Base-by-base conservation (phyloP, 2,888 invertebrate genomes). In the Horisme vitalbata region DNA sequence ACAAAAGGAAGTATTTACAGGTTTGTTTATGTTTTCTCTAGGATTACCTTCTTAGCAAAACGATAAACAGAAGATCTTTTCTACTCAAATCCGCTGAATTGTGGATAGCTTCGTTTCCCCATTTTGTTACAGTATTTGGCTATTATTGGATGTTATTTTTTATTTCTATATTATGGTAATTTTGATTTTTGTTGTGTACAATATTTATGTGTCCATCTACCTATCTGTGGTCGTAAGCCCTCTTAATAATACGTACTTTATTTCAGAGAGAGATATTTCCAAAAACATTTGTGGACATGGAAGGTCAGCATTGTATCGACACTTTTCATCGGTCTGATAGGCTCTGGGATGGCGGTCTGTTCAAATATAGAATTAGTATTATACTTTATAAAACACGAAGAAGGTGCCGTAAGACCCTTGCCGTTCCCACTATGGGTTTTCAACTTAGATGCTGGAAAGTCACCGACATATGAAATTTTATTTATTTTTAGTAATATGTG, bases 1-100 rank as follows among this genome's bases (percentile, higher is more conserved):
- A 46, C 43, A 1, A 34, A 7, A 9, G 52, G 50, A 36, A 15
- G 10, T 10, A 56, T 33, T 32, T 51, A 53, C 45, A 53, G 50
- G 56, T 55, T 3, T 21, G 44, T n/a, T n/a, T n/a, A n/a, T n/a
- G n/a, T n/a, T n/a, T n/a, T n/a, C n/a, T n/a, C n/a, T n/a, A n/a
- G n/a, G n/a, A n/a, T n/a, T n/a, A n/a, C n/a, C n/a, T n/a, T n/a
- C n/a, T n/a, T n/a, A n/a, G n/a, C n/a, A n/a, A n/a, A n/a, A n/a
- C n/a, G n/a, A n/a, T n/a, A n/a, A n/a, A n/a, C n/a, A n/a, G n/a
- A n/a, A n/a, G n/a, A n/a, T n/a, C n/a, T n/a, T n/a, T n/a, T n/a
- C n/a, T n/a, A n/a, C n/a, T n/a, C n/a, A n/a, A n/a, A n/a, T n/a
- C n/a, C n/a, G n/a, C n/a, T n/a, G n/a, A n/a, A n/a, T n/a, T n/a